phyloP scores from a whole-genome alignment of 2,113 vertebrate species.

The Entelurus aequoreus region DNA sequence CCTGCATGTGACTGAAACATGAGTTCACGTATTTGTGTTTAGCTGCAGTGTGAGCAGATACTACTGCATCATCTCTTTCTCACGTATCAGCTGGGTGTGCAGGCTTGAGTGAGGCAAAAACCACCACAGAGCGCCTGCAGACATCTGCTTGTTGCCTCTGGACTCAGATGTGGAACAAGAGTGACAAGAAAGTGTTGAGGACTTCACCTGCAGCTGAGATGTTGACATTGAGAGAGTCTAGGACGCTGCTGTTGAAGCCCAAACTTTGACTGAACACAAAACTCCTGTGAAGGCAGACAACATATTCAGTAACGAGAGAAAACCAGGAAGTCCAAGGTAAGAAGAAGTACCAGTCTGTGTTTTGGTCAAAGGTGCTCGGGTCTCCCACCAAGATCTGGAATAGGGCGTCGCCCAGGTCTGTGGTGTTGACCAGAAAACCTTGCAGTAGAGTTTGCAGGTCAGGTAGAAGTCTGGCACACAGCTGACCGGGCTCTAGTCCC shows the following conservation, averaged over 20 bases:
- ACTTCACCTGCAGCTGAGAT: constrained; percentile 49
- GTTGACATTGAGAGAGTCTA: constrained; percentile 47
- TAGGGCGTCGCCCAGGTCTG: constrained; percentile 38
- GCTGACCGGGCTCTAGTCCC: constrained; percentile 45
- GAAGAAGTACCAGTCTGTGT: constrained; percentile 55
- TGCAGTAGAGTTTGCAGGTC: constrained; percentile 39
- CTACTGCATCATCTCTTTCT: too few species aligned
- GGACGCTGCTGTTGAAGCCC: constrained; percentile 48
- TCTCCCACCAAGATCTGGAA: constrained; percentile 63
- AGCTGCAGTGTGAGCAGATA: too few species aligned
- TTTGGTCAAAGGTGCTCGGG: constrained; percentile 52
- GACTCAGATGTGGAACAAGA: too few species aligned
- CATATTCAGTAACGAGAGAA: too few species aligned
- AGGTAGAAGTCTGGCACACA: constrained; percentile 55
- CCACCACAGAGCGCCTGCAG: too few species aligned
- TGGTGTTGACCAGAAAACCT: constrained; percentile 30
- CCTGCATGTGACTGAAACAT: too few species aligned
- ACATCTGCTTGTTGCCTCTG: too few species aligned
- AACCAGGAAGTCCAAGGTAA: too few species aligned
- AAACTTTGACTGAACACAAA: constrained; percentile 37
- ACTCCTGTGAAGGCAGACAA: constrained; percentile 49
- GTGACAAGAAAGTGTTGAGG: constrained; percentile 1
- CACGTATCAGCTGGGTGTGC: too few species aligned
- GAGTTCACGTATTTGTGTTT: too few species aligned
- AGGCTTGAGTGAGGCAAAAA: too few species aligned